phyloP scores from a whole-genome alignment of 1,140 invertebrate species.

The Sitobion miscanthi region DNA sequence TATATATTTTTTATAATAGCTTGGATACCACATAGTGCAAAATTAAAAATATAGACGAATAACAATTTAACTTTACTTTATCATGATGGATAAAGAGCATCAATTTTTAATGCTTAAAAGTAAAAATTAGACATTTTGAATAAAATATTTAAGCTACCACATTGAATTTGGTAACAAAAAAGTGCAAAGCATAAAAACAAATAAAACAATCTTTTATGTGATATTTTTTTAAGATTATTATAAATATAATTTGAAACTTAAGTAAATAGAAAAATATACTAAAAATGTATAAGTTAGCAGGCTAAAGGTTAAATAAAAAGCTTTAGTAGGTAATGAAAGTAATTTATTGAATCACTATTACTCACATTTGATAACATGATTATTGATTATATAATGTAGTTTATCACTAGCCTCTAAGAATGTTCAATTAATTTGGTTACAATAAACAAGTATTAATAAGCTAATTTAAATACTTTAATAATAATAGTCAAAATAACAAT shows the following conservation, averaged over 20 bases:
- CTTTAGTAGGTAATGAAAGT: neutral
- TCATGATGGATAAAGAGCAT: neutral
- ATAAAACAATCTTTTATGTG: neutral
- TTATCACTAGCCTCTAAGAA: neutral
- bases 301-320: neutral
- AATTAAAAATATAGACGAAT: neutral
- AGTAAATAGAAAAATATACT: neutral
- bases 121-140: neutral
- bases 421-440: neutral
- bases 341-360: neutral
- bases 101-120: neutral
- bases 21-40: neutral
- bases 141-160: neutral
- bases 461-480: neutral
- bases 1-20: neutral
- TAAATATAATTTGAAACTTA: neutral
- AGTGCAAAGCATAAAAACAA: no score
- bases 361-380: neutral
- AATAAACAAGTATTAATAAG: neutral
- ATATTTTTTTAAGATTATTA: neutral
- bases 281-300: neutral
- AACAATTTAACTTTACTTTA: neutral
- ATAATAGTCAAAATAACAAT: no score
- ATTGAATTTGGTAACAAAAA: neutral
- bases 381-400: neutral